Evolutionary conservation across 2,797 vertebrate species (phyloP).

Genomic region (Sebastes dallii): DNA sequence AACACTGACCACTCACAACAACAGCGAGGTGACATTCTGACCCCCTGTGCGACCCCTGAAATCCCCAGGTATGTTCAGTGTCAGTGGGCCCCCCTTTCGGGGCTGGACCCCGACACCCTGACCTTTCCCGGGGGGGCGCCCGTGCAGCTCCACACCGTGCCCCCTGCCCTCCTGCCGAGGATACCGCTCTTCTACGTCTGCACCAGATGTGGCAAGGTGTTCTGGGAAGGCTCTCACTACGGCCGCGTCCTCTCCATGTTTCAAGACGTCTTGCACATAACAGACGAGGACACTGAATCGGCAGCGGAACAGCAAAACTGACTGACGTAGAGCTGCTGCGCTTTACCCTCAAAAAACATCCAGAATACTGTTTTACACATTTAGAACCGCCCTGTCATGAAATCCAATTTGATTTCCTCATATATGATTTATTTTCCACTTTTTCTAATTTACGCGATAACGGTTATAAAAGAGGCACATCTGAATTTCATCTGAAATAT

Average conservation of each 20-base stretch:
- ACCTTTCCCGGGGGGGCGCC: slow-evolving; percentile 65
- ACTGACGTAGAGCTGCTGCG: not conserved
- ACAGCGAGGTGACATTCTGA: slow-evolving; percentile 29
- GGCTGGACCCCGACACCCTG: slow-evolving; percentile 45
- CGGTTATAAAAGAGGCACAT: not conserved
- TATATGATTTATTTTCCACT: too few relatives aligned
- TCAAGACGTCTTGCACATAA: slow-evolving; percentile 74
- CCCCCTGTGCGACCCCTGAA: slow-evolving; percentile 41
- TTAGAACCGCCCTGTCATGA: not conserved
- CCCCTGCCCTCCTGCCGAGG: slow-evolving; percentile 74
- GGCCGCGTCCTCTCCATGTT: slow-evolving; percentile 81
- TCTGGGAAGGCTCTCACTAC: slow-evolving; percentile 93
- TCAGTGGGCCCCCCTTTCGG: slow-evolving; percentile 58
- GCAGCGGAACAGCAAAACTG: not conserved
- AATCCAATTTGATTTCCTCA: not conserved
- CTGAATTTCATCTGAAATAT: not conserved
- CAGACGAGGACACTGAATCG: slow-evolving; percentile 3
- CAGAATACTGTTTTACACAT: not conserved
- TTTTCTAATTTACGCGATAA: not conserved
- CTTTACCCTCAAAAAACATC: not conserved
- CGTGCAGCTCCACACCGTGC: slow-evolving; percentile 82
- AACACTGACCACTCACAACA: slow-evolving; percentile 50
- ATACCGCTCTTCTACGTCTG: slow-evolving; percentile 84
- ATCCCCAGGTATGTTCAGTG: slow-evolving; percentile 64
- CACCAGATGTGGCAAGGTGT: slow-evolving; percentile 88